Base-by-base conservation (phyloP, 2,888 invertebrate species). In the Leptinotarsa rubiginosa region DNA sequence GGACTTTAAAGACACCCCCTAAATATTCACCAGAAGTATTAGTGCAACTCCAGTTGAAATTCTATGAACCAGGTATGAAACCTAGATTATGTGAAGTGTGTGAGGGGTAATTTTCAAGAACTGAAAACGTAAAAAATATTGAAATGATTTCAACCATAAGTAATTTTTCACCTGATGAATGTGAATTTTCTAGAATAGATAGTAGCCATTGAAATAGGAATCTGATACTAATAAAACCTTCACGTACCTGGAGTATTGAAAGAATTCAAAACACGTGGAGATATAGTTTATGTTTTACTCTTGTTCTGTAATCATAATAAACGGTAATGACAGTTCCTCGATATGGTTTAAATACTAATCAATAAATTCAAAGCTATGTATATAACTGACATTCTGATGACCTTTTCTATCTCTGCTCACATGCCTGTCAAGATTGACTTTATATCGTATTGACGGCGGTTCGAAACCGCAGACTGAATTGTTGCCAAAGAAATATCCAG, bases 401-500 rank as follows among this genome's bases (percentile, higher is more conserved):
- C 62, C 62, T 62, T 41, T 41, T 62, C 56, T 18, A 7, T 56
- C n/a, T 62, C n/a, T n/a, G 62, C 16, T 31, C 31, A n/a, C 41
- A 31, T 62, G 62, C 15, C 25, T 62, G 62, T 31, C 41, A 31
- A 62, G 4, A 41, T 62, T 31, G 16, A n/a, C 10, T 16, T 62
- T 31, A 62, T 41, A 62, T 62, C n/a, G 62, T 49, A 65, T 49
- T 52, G 71, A 69, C 50, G 67, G 69, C 71, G 69, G 71, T 20
- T 56, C 41, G 50, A 65, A 59, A 69, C 72, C 66, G 41, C 15
- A 47, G 59, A 72, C 69, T 69, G 31, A 70, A 65, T 72, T 69
- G 69, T 69, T 75, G 68, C 75, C 49, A 59, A 69, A 50, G 68
- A 65, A 67, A 72, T 75, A 75, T 70, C 70, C 70, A 72, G 69